Evolutionary conservation across 2,888 invertebrate genomes (phyloP), one percentile per base, ranked within the genome.

Genomic region (Nemotelus pantherinus): DNA sequence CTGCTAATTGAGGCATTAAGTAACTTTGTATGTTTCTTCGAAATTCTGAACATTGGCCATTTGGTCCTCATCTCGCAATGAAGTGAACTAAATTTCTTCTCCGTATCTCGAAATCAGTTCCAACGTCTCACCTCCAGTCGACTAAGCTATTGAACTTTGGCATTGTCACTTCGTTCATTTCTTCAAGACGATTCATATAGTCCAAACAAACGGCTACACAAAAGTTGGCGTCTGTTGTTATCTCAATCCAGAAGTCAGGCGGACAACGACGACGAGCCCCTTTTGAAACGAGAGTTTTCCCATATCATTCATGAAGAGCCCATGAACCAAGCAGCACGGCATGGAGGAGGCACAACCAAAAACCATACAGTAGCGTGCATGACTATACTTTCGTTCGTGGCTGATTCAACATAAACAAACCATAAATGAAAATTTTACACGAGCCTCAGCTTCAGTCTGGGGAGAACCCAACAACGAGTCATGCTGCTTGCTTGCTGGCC

Each of bases 401-500:
- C 25, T 25, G 25, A 43, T 55, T 70, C 70, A 70, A 70, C 70
- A 70, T 70, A 70, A 70, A 70, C 70, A 70, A 70, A 70, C 70
- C 70, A 43, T 70, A 70, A 53, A 55, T 53, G 70, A 70, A 70
- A 70, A 68, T n/a, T 10, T 65, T n/a, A 50, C 50, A 1, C 5
- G 50, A 5, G 9, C 50, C 6, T 7, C 50, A 7, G 6, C 50
- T 7, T 50, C 50, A 50, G 50, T 5, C 6, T 1, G 5, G 50
- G 50, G 9, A 9, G 9, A 50, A 7, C 50, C 50, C 6, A 9
- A 5, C 50, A 7, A 9, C 5, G 50, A 7, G 6, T 9, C 50
- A 50, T 50, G 50, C 57, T 57, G n/a, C 10, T 57, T 7, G 50
- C 10, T 50, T 50, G 50, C 50, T 50, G 50, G 50, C 7, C 10